Evolutionary conservation across 1,140 invertebrate genomes (phyloP), one percentile per base, ranked within the genome.

Genomic region (Heliconius nattereri): DNA sequence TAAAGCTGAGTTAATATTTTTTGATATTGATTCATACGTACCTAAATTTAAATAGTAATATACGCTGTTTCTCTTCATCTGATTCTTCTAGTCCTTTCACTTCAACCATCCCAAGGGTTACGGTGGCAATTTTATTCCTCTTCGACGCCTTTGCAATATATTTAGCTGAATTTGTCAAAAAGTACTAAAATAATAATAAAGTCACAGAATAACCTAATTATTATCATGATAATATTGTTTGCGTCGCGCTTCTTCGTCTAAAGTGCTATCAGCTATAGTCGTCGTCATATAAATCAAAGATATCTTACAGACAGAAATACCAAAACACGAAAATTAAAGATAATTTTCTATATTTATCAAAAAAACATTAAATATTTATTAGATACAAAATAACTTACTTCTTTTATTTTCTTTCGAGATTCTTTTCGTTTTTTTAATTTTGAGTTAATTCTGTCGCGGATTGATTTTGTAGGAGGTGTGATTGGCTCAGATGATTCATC

Each of bases 41-140:
- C 91, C 87, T 88, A 73, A 93, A 89, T 72, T 89, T 86, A 79
- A 91, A 93, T 75, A 71, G 78, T 37, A 93, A 79, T 71, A 86
- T 81, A 5, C 87, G 87, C 35, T 79, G 37, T 74, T 88, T 92
- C 5, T 92, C 91, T 23, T 91, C 91, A 20, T 80, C 71, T 16
- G 52, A 60, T 40, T 85, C 84, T 70, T 90, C 88, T 23, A 92
- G 83, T 29, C 86, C 91, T 71, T 84, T 88, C 7, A 87, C 90
- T 84, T 94, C 90, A 70, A 93, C 92, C 8, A 94, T 75, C 54
- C 88, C 91, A 75, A 94, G 81, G n/a, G 88, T 91, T 2, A 92
- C 87, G 20, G 91, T 90, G 13, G 88, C 91, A 20, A 87, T 73
- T 88, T 91, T 92, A 19, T 32, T 87, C 78, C 82, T 90, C 74